These are phyloP conservation scores for Himalopsyche kuldschensis DNA, from an alignment of 2,888 invertebrate species.

Conservation along the genomic window DNA sequence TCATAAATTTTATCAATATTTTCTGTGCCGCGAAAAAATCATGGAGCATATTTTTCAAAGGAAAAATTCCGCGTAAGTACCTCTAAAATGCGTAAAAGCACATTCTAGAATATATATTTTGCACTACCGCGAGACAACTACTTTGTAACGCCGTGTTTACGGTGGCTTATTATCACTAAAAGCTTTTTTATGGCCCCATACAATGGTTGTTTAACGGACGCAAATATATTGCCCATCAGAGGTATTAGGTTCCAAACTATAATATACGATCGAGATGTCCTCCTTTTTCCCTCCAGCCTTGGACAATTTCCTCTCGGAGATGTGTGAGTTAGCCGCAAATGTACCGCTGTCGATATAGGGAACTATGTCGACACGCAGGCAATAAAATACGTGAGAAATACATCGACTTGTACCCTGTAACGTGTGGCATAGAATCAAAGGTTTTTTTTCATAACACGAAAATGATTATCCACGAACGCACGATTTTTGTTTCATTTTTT, in stretches of 20 bases:
- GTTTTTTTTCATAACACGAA: neutral
- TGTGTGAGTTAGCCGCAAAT: neutral
- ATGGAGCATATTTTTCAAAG: neutral
- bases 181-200: constrained; percentile 40
- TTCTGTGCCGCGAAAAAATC: neutral
- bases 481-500: neutral
- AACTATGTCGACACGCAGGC: constrained; percentile 27
- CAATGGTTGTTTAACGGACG: constrained; percentile 38
- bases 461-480: neutral
- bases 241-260: constrained; percentile 37
- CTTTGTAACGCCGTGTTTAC: constrained; percentile 37
- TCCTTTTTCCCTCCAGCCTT: constrained; percentile 1
- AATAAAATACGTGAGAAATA: constrained; percentile 32
- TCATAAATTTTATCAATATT: too few relatives aligned
- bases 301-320: constrained; percentile 17
- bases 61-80: neutral
- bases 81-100: neutral
- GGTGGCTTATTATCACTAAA: constrained; percentile 39
- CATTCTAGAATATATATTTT: neutral
- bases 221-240: constrained; percentile 39
- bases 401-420: neutral
- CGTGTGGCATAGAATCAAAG: neutral
- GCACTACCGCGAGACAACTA: constrained; percentile 31
- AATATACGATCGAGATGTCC: constrained; percentile 31
- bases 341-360: neutral